Percentiles rank a stretch among this genome's conserved stretches.
These are phyloP conservation scores for Epinotia bilunana DNA, from an alignment of 2,888 invertebrate genomes.

Conservation along the genomic window DNA sequence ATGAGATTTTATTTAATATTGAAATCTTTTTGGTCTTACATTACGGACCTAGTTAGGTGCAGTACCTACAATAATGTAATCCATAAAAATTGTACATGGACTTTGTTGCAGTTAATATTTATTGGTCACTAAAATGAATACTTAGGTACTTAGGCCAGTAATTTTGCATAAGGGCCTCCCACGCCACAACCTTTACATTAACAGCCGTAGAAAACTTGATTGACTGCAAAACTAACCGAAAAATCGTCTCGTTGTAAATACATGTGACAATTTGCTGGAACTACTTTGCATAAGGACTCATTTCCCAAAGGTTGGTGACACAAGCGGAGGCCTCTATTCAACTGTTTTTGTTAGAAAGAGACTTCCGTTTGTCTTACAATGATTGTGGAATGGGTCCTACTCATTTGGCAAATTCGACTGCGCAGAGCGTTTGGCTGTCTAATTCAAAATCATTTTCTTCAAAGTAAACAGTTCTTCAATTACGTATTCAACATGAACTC, in stretches of 20 bases:
- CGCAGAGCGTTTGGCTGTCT: too few species aligned
- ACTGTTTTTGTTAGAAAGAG: too few species aligned
- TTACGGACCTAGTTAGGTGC: background rate
- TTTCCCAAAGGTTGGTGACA: too few species aligned
- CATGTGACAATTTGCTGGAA: background rate
- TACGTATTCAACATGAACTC: too few species aligned
- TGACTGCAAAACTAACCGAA: conserved; percentile 4
- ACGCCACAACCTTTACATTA: conserved; percentile 53
- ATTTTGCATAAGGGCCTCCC: conserved; percentile 60
- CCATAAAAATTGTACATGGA: conserved; percentile 53
- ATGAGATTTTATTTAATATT: too few species aligned
- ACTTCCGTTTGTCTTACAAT: too few species aligned
- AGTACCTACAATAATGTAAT: conserved; percentile 42
- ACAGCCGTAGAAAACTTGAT: conserved; percentile 24
- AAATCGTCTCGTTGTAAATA: background rate
- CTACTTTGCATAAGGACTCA: too few species aligned
- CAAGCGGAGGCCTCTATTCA: too few species aligned
- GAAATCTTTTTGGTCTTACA: background rate
- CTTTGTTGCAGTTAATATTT: conserved; percentile 60
- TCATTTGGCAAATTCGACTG: too few species aligned
- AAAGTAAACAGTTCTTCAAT: too few species aligned
- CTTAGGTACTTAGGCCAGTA: conserved; percentile 44
- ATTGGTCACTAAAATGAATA: conserved; percentile 66
- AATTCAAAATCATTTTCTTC: too few species aligned
- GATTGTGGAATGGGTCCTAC: too few species aligned